A percentile compares a stretch with the other conserved stretches of the same genome.
These are phyloP conservation scores for Erebia epiphron DNA, from an alignment of 2,888 invertebrate genomes.

Conservation along the genomic window DNA sequence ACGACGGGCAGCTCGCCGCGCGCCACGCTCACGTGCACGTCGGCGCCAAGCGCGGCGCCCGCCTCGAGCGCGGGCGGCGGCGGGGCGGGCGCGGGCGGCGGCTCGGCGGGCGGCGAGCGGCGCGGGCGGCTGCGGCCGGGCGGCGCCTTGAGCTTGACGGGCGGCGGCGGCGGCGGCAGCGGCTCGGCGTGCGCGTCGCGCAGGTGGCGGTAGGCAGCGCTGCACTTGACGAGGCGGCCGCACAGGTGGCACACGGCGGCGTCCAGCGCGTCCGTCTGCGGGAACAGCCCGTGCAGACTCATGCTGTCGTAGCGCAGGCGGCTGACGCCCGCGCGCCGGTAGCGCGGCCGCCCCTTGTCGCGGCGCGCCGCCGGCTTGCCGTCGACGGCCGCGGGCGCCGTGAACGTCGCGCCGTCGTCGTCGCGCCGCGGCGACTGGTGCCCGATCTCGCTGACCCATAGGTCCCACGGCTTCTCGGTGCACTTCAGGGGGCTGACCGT, in stretches of 20 bases:
- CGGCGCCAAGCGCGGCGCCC: constrained; percentile 63
- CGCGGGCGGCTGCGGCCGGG: constrained; percentile 63
- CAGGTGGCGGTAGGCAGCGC: constrained; percentile 89
- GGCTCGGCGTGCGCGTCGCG: constrained; percentile 81
- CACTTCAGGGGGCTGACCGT: constrained; percentile 77
- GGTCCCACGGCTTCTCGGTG: constrained; percentile 79
- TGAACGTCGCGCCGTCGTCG: constrained; percentile 60
- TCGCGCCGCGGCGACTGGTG: constrained; percentile 74
- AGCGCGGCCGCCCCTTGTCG: constrained; percentile 52
- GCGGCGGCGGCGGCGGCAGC: constrained; percentile 73
- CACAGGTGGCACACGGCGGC: constrained; percentile 91
- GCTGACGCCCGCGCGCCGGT: constrained; percentile 76
- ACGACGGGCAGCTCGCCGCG: constrained; percentile 77
- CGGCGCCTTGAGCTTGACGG: constrained; percentile 59
- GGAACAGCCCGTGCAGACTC: constrained; percentile 90
- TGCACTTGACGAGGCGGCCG: constrained; percentile 89
- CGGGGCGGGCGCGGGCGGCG: constrained; percentile 64
- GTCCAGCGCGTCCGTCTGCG: constrained; percentile 89
- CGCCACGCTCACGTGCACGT: constrained; percentile 74
- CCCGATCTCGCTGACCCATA: constrained; percentile 78
- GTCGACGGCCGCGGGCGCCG: constrained; percentile 62
- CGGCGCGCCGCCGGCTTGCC: constrained; percentile 61
- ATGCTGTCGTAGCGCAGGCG: constrained; percentile 84
- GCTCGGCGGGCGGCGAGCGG: constrained; percentile 75
- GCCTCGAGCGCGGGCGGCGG: constrained; percentile 64